Percentiles rank a stretch among this genome's conserved stretches.
phyloP scores from a whole-genome alignment of 2,888 invertebrate species.

The Synergus itoensis region DNA sequence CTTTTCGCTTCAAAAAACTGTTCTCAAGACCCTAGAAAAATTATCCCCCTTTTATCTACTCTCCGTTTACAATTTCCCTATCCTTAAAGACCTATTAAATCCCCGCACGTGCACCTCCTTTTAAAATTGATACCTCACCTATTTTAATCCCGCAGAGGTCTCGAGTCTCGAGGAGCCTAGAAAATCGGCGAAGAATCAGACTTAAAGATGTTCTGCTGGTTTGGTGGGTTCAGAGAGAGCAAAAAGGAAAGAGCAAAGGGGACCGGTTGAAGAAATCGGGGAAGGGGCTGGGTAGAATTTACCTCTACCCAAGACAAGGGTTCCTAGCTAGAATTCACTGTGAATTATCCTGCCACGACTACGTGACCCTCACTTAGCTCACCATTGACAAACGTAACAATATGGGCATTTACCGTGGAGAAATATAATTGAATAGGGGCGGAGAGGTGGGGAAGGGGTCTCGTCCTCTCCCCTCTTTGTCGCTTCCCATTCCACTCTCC shows the following conservation, averaged over 20 bases:
- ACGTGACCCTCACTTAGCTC: slow-evolving; percentile 76
- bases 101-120: slow-evolving; percentile 34
- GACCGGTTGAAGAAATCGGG: slow-evolving; percentile 43
- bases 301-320: slow-evolving; percentile 41
- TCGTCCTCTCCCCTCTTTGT: slow-evolving; percentile 47
- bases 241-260: slow-evolving; percentile 44
- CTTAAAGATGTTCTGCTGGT: slow-evolving; percentile 53
- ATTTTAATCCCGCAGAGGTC: slow-evolving; percentile 1
- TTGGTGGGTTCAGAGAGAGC: slow-evolving; percentile 46
- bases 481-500: slow-evolving; percentile 64
- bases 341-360: slow-evolving; percentile 67
- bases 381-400: slow-evolving; percentile 77
- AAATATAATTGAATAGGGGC: slow-evolving; percentile 76
- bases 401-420: slow-evolving; percentile 77
- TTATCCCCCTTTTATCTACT: not conserved
- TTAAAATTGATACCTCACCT: slow-evolving; percentile 56
- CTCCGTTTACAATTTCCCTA: not conserved
- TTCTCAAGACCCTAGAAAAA: not conserved
- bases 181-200: slow-evolving; percentile 52
- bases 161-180: slow-evolving; percentile 48
- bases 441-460: slow-evolving; percentile 61
- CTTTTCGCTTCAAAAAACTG: too few species aligned
- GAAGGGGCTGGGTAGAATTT: slow-evolving; percentile 13
- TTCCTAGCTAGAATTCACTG: slow-evolving; percentile 68
- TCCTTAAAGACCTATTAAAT: slow-evolving; percentile 9